These are phyloP conservation scores for Anoplolepis gracilipes DNA, from an alignment of 1,140 invertebrate species.

Conservation along the genomic window DNA sequence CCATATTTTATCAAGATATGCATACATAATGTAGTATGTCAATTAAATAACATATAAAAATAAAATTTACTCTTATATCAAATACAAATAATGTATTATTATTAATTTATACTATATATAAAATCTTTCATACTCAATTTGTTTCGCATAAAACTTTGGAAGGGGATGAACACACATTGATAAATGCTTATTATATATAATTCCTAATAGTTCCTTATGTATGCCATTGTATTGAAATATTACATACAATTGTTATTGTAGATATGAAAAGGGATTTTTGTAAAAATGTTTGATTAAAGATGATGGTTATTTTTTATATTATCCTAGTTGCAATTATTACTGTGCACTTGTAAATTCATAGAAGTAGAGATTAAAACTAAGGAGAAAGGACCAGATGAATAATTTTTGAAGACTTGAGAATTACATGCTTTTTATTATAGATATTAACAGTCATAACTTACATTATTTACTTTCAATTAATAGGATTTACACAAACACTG, in stretches of 20 bases:
- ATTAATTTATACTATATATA: conserved; percentile 7
- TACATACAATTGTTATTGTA: conserved; percentile 60
- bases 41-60: conserved; percentile 43
- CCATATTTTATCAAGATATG: neutral
- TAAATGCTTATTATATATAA: neutral
- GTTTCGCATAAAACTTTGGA: conserved; percentile 5
- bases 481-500: conserved; percentile 61
- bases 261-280: conserved; percentile 61
- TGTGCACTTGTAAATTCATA: conserved; percentile 44
- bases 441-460: conserved; percentile 79
- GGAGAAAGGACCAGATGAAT: conserved; percentile 65
- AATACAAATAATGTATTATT: conserved; percentile 28
- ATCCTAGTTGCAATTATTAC: conserved; percentile 26
- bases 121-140: conserved; percentile 1
- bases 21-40: neutral
- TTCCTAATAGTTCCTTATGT: conserved; percentile 42
- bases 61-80: conserved; percentile 39
- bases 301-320: neutral
- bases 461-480: conserved; percentile 78
- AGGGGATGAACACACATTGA: conserved; percentile 20
- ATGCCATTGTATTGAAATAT: conserved; percentile 52
- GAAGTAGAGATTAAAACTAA: conserved; percentile 50
- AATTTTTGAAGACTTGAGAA: conserved; percentile 77
- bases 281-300: conserved; percentile 51
- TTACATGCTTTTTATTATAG: conserved; percentile 78